Percentiles rank a stretch among this genome's conserved stretches.
Conservation (phyloP, 2,888 invertebrate genomes). For the Pachliopta kotzebuea region DNA sequence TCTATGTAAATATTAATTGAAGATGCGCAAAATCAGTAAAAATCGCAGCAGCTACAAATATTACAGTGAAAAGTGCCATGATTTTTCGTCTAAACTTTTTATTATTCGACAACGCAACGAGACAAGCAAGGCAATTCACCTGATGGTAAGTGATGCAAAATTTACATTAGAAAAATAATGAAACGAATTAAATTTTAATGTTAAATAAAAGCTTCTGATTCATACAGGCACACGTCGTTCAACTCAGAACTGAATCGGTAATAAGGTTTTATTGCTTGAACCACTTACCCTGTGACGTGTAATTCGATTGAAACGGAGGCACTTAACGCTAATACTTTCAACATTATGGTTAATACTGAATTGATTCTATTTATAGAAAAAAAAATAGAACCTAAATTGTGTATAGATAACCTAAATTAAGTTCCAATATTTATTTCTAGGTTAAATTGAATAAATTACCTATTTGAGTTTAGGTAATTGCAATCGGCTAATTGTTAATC, state of each 20-base stretch:
- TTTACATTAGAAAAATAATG: no score
- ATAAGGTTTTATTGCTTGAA: slow-evolving; percentile 66
- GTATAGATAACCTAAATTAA: neutral
- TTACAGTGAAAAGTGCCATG: no score
- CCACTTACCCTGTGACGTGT: slow-evolving; percentile 64
- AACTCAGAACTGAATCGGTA: slow-evolving; percentile 34
- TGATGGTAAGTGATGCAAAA: no score
- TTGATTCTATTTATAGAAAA: slow-evolving; percentile 60
- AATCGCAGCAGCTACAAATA: slow-evolving; percentile 4
- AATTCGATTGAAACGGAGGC: slow-evolving; percentile 44
- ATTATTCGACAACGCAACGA: no score
- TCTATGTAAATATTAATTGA: slow-evolving; percentile 16
- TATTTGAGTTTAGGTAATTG: slow-evolving; percentile 41
- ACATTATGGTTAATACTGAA: slow-evolving; percentile 63
- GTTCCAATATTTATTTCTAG: neutral
- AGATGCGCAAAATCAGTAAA: slow-evolving; percentile 25
- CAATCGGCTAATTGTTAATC: slow-evolving; percentile 53
- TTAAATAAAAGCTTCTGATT: neutral
- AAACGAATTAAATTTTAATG: no score
- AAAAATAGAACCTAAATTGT: slow-evolving; percentile 24
- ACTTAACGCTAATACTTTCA: slow-evolving; percentile 57
- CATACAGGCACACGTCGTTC: slow-evolving; percentile 37
- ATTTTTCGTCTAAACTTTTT: no score
- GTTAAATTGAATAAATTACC: slow-evolving; percentile 15
- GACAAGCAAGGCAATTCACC: no score